phyloP scores from a whole-genome alignment of 1,140 invertebrate genomes.

The Oppia nitens region DNA sequence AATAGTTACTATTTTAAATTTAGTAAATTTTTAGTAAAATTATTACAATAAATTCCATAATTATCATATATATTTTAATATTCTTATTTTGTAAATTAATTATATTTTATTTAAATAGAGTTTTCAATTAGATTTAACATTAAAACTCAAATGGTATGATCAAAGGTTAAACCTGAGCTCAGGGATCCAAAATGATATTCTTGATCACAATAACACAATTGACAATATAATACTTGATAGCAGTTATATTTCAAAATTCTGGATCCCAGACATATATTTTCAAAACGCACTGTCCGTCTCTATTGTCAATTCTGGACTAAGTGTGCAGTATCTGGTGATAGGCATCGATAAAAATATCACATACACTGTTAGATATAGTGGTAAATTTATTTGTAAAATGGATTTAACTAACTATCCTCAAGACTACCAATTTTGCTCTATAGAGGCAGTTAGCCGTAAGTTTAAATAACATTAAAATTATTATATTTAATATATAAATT shows the following conservation, averaged over 20 bases:
- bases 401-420: slow-evolving; percentile 5
- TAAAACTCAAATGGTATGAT: slow-evolving; percentile 2
- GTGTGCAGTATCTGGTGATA: slow-evolving; percentile 1
- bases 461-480: no score
- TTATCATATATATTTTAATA: no score
- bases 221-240: background rate
- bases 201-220: background rate
- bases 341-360: background rate
- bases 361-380: background rate
- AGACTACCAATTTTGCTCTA: slow-evolving; percentile 5
- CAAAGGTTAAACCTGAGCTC: background rate
- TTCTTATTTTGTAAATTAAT: no score
- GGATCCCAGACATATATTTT: slow-evolving; percentile 10
- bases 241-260: background rate
- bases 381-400: background rate
- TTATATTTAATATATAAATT: background rate
- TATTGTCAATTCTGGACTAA: background rate
- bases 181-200: no score
- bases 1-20: no score
- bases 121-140: slow-evolving; percentile 2
- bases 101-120: background rate
- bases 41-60: no score
- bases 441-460: slow-evolving; percentile 1
- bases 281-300: background rate
- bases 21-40: no score